Base-by-base conservation (phyloP, 2,113 vertebrate genomes). In the Eleginops maclovinus region DNA sequence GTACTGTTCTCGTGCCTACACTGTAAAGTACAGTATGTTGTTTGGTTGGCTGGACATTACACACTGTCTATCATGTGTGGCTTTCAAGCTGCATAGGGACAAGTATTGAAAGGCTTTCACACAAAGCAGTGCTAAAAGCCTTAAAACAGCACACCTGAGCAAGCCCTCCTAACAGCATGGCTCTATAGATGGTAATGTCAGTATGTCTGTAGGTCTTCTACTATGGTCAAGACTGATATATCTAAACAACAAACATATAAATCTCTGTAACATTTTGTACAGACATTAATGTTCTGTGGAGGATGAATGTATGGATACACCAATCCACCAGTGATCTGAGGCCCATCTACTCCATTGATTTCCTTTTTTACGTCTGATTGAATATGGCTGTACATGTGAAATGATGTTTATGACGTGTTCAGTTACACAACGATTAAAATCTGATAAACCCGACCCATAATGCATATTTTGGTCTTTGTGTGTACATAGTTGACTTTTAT, bases 81-180 rank as follows among this genome's bases (percentile, higher is more conserved):
- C 56, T 72, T 51, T 17, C 55, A 49, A 14, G n/a, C n/a, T 43
- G 26, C 61, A 19, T 19, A 56, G 10, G 46, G 31, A 40, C 61
- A 72, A 63, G 31, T 36, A 36, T 36, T 36, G 31, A 36, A 36
- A 36, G 5, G 31, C 26, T 22, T 47, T 59, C 12, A 59, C 54
- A 72, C 68, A 71, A 46, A 56, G 17, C 21, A 60, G 55, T 22
- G 55, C n/a, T 40, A 43, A 51, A 61, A 24, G 46, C 69, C 13
- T 41, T 17, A 12, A 22, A 72, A 40, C 46, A 24, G 1, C 13
- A 17, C 44, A 72, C 46, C 46, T 50, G 56, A 17, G 56, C 9
- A 24, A n/a, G n/a, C 26, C 24, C 7, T 14, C 17, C 60, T 63
- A 10, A 41, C 19, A 17, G 58, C 13, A 15, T 44, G n/a, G 12